These are phyloP conservation scores for Cephus pygmeus DNA, from an alignment of 2,888 invertebrate genomes.

Conservation along the genomic window DNA sequence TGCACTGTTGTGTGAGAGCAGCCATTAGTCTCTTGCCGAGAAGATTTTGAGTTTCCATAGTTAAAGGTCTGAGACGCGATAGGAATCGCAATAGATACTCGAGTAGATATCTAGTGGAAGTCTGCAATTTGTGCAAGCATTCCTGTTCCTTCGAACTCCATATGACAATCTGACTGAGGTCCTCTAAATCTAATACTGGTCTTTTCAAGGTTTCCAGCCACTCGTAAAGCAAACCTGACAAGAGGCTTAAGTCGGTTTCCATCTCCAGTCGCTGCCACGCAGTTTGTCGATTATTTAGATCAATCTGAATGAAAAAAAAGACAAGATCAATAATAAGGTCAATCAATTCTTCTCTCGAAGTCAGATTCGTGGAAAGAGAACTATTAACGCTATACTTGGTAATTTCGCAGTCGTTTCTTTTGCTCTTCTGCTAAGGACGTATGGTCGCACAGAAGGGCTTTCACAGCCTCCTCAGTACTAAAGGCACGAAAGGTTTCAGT, in stretches of 20 bases:
- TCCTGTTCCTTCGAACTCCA: conserved; percentile 72
- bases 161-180: conserved; percentile 75
- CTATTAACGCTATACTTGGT: conserved; percentile 45
- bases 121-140: conserved; percentile 71
- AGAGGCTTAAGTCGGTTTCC: conserved; percentile 73
- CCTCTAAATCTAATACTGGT: conserved; percentile 75
- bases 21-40: conserved; percentile 75
- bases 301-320: conserved; percentile 64
- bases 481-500: conserved; percentile 43
- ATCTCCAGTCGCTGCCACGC: conserved; percentile 75
- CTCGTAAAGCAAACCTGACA: conserved; percentile 76
- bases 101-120: conserved; percentile 74
- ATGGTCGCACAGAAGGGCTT: conserved; percentile 73
- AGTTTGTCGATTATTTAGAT: conserved; percentile 75
- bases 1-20: conserved; percentile 75
- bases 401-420: conserved; percentile 68
- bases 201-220: conserved; percentile 82
- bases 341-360: not conserved
- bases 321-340: too few species aligned
- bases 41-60: conserved; percentile 71
- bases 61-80: conserved; percentile 74
- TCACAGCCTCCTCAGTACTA: conserved; percentile 59
- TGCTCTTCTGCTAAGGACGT: conserved; percentile 70
- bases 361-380: not conserved
- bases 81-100: conserved; percentile 80